Conservation (phyloP, 1,140 invertebrate species). For the Onthophagus taurus region DNA sequence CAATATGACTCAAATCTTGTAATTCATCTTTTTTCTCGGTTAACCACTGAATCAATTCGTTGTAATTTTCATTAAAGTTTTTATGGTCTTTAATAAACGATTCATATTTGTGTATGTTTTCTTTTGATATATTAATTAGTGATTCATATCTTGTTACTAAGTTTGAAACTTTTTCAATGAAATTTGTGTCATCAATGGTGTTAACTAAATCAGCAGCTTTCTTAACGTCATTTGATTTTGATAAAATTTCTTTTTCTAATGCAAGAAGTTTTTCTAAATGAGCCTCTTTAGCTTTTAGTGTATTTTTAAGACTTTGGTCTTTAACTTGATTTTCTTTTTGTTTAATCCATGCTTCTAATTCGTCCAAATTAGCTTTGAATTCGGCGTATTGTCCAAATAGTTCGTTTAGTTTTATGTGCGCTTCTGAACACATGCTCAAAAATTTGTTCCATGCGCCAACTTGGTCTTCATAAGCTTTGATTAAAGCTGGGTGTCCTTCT, state of each 20-base stretch:
- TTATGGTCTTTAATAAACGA: conserved; percentile 78
- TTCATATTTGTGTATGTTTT: conserved; percentile 68
- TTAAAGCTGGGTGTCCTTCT: conserved; percentile 63
- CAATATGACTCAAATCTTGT: conserved; percentile 70
- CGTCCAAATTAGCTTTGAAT: conserved; percentile 67
- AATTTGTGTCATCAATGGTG: conserved; percentile 65
- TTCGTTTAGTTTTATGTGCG: conserved; percentile 57
- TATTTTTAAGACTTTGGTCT: conserved; percentile 83
- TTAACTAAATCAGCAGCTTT: conserved; percentile 60
- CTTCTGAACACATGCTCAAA: conserved; percentile 56
- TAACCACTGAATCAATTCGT: conserved; percentile 66
- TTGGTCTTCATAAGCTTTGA: conserved; percentile 66
- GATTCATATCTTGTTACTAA: conserved; percentile 76
- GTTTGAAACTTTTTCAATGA: conserved; percentile 67
- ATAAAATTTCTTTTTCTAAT: conserved; percentile 62
- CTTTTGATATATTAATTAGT: conserved; percentile 72
- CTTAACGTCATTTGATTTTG: conserved; percentile 62
- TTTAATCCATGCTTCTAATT: conserved; percentile 73
- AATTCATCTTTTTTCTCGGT: conserved; percentile 59
- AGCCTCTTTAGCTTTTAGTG: conserved; percentile 66
- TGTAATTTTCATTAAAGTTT: conserved; percentile 69
- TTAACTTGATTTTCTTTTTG: conserved; percentile 74
- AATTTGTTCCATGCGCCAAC: conserved; percentile 70
- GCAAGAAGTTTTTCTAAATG: conserved; percentile 72
- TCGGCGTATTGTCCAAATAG: conserved; percentile 67